Evolutionary conservation across 2,888 invertebrate genomes (phyloP).

Genomic region (Drosophila mulleri): DNA sequence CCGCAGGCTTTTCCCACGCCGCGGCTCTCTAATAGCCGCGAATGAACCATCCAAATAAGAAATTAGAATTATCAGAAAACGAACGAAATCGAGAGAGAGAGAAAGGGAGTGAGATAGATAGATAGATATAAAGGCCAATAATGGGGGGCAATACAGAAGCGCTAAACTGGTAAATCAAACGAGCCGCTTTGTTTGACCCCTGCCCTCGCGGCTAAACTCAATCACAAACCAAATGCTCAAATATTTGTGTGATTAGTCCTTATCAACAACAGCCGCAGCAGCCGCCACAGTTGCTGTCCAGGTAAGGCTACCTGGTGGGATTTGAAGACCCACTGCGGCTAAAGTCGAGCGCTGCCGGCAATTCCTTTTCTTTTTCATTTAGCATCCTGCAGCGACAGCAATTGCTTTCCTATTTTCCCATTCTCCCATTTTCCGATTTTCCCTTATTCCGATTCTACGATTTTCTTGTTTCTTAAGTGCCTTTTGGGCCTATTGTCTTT

Average conservation of each 20-base stretch:
- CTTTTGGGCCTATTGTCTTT: conserved; percentile 59
- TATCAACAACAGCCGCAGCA: conserved; percentile 67
- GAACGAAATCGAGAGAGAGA: not conserved
- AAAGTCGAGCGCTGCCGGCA: conserved; percentile 68
- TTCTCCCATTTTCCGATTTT: conserved; percentile 32
- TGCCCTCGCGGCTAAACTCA: conserved; percentile 57
- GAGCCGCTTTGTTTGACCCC: conserved; percentile 56
- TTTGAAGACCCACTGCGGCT: conserved; percentile 68
- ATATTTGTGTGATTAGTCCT: conserved; percentile 84
- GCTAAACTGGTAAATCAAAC: conserved; percentile 79
- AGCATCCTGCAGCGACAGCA: conserved; percentile 76
- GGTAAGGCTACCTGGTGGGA: conserved; percentile 26
- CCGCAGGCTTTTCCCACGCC: conserved; percentile 79
- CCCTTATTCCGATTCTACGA: conserved; percentile 44
- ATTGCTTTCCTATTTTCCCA: conserved; percentile 67
- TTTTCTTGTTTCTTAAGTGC: conserved; percentile 24
- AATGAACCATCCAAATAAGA: conserved; percentile 56
- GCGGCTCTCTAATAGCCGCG: conserved; percentile 62
- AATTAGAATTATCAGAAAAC: conserved; percentile 58
- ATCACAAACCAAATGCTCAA: conserved; percentile 79
- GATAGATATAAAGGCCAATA: conserved; percentile 18
- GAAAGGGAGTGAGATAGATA: not conserved
- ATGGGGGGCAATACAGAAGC: conserved; percentile 77
- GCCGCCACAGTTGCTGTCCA: conserved; percentile 26
- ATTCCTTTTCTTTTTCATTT: conserved; percentile 68